Evolutionary conservation across 2,888 invertebrate genomes (phyloP), one percentile per base, ranked within the genome.

Genomic region (Hypselothyrea guttata): DNA sequence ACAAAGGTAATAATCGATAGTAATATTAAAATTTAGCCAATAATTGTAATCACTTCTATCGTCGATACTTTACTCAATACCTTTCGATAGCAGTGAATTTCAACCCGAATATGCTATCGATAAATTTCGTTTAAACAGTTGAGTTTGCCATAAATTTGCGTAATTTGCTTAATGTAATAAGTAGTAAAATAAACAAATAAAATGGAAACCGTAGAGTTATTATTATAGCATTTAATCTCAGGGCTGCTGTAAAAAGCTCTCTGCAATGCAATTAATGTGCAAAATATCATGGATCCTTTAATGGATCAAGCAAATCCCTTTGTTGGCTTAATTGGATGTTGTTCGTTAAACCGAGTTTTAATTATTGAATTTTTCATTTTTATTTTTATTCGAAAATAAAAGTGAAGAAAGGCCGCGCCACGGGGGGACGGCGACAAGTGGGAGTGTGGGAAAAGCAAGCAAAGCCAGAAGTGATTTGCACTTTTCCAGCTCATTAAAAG

Each of bases 401-500:
- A 35, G 12, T 22, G 16, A 9, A 12, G 15, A 38, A 16, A 12
- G 34, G 16, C 4, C 9, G 8, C 30, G 41, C 46, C 51, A 18
- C 12, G 31, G 12, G 45, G 13, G 15, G 7, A 11, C 7, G 22
- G 11, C 16, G 33, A 33, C 40, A 54, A 27, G 16, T n/a, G 30
- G 47, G n/a, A n/a, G n/a, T n/a, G n/a, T n/a, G n/a, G 12, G 12
- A 28, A 58, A 35, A 45, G 33, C 48, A 47, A 49, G 68, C 62
- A 59, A 71, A 55, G 63, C 74, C 65, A 62, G 30, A 75, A 71
- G 74, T 84, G 82, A 81, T 81, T 81, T 86, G 82, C 78, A 82
- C 84, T 77, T 86, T 86, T 81, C 57, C 84, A 86, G 86, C 86
- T 81, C 82, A 81, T 81, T 81, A 86, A 86, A 81, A 81, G 53